Percentiles rank a stretch among this genome's conserved stretches.
Conservation (phyloP, 1,140 invertebrate species). For the Sitodiplosis mosellana region DNA sequence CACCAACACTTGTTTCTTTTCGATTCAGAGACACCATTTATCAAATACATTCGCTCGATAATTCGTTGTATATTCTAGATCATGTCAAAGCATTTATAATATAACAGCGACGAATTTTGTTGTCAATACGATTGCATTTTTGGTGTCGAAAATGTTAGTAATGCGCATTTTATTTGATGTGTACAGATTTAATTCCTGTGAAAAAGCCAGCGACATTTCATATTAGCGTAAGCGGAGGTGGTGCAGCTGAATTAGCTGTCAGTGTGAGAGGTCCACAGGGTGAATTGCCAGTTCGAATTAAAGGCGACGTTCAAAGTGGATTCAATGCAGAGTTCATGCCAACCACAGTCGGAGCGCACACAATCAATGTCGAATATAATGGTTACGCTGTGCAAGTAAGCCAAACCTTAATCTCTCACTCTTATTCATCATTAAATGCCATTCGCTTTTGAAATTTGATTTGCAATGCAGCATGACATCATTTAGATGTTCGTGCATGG, state of each 20-base stretch:
- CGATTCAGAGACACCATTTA: too few relatives aligned
- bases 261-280: conserved; percentile 62
- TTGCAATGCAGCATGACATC: too few relatives aligned
- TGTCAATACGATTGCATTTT: too few relatives aligned
- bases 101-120: too few relatives aligned
- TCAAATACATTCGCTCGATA: too few relatives aligned
- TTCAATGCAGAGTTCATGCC: conserved; percentile 85
- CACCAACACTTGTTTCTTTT: too few relatives aligned
- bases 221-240: conserved; percentile 71
- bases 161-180: conserved; percentile 18
- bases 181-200: conserved; percentile 63
- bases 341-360: conserved; percentile 73
- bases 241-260: conserved; percentile 71
- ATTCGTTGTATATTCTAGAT: not conserved
- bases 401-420: conserved; percentile 1
- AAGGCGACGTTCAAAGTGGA: conserved; percentile 65
- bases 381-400: conserved; percentile 52
- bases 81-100: not conserved
- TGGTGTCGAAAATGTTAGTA: not conserved
- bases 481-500: not conserved
- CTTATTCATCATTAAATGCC: not conserved
- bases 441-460: not conserved
- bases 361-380: conserved; percentile 79
- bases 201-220: conserved; percentile 74
- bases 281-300: conserved; percentile 74